phyloP scores from a whole-genome alignment of 2,888 invertebrate genomes.

The Dexiosoma caninum region DNA sequence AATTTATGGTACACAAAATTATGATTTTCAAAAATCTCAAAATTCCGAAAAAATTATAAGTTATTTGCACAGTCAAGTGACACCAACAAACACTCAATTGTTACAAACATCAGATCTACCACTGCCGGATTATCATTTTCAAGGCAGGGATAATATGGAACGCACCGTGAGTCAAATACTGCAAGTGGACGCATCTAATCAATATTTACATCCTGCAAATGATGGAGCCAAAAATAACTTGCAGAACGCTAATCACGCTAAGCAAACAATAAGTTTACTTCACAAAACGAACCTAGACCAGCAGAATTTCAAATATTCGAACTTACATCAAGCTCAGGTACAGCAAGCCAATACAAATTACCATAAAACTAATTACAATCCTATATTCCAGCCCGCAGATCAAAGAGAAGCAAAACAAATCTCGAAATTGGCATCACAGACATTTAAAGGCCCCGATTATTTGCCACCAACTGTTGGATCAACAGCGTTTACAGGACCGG shows the following conservation, averaged over 20 bases:
- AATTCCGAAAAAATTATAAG: conserved; percentile 69
- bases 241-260: conserved; percentile 67
- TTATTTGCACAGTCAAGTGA: conserved; percentile 66
- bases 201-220: not conserved
- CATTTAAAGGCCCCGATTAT: conserved; percentile 63
- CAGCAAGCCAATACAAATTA: not conserved
- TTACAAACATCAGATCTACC: not conserved
- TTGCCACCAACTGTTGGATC: conserved; percentile 56
- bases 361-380: not conserved
- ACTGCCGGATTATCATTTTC: conserved; percentile 68
- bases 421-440: not conserved
- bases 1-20: conserved; percentile 35
- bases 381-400: not conserved
- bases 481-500: conserved; percentile 1
- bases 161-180: conserved; percentile 70
- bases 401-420: not conserved
- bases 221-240: conserved; percentile 66
- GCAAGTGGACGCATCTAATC: conserved; percentile 48
- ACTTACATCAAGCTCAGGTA: not conserved
- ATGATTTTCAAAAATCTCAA: conserved; percentile 68
- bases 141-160: conserved; percentile 67
- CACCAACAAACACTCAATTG: not conserved
- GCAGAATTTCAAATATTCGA: not conserved
- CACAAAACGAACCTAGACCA: not conserved
- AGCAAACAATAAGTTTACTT: conserved; percentile 67